These are phyloP conservation scores for Lepus townsendii DNA, from an alignment of 2,797 vertebrate genomes.

Conservation along the genomic window DNA sequence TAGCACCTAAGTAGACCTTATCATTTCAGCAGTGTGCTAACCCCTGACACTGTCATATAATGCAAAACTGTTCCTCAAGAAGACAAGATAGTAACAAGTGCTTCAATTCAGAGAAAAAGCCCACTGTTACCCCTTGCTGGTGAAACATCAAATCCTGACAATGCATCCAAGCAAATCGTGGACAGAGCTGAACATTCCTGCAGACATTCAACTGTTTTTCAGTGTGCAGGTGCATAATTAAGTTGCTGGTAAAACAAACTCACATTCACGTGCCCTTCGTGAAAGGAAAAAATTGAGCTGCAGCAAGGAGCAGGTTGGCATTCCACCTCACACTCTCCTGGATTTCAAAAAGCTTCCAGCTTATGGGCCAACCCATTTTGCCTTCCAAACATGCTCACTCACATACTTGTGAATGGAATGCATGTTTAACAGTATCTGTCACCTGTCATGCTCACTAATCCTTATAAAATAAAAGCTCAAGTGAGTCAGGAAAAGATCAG, in stretches of 20 bases:
- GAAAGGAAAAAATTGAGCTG: not conserved
- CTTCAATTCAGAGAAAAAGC: slow-evolving; percentile 7
- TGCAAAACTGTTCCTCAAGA: not conserved
- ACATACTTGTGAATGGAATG: slow-evolving; percentile 58
- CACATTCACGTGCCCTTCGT: not conserved
- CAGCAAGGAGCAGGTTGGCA: not conserved
- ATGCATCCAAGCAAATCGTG: not conserved
- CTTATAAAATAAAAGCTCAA: slow-evolving; percentile 62
- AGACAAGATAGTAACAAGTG: not conserved
- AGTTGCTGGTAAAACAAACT: not conserved
- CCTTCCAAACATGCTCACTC: slow-evolving; percentile 52
- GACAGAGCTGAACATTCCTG: not conserved
- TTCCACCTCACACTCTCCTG: not conserved
- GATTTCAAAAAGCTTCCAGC: slow-evolving; percentile 12
- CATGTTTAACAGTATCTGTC: not conserved
- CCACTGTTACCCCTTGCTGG: not conserved
- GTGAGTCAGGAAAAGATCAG: slow-evolving; percentile 69
- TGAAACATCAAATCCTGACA: slow-evolving; percentile 3
- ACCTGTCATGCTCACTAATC: slow-evolving; percentile 39
- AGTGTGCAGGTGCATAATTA: not conserved
- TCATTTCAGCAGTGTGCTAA: not conserved
- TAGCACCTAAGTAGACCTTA: not conserved
- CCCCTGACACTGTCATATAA: not conserved
- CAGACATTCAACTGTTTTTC: not conserved
- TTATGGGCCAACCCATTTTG: not conserved